A percentile compares a stretch with the other conserved stretches of the same genome.
Evolutionary conservation across 2,888 invertebrate species (phyloP).

Genomic region (Oxyscelio sp.): DNA sequence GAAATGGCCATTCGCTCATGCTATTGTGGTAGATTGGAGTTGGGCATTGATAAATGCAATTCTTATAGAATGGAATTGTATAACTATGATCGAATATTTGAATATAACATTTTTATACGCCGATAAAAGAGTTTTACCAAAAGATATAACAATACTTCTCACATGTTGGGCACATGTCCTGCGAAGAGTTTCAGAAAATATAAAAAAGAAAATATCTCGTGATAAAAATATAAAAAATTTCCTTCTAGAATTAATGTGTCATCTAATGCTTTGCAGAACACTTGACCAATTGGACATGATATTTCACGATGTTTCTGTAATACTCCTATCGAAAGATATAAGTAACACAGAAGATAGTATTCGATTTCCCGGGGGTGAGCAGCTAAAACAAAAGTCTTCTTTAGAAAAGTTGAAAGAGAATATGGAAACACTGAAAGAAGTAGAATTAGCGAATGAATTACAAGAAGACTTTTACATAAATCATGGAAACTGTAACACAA

Average conservation of each 20-base stretch:
- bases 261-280: conserved; percentile 53
- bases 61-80: conserved; percentile 24
- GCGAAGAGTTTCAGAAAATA: conserved; percentile 55
- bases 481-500: conserved; percentile 13
- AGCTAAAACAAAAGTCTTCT: conserved; percentile 5
- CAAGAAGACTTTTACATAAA: neutral
- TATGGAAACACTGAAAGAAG: conserved; percentile 10
- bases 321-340: conserved; percentile 25
- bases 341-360: conserved; percentile 1
- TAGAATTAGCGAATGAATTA: neutral
- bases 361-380: conserved; percentile 28
- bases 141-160: conserved; percentile 44
- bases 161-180: conserved; percentile 70
- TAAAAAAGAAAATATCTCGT: conserved; percentile 20
- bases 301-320: conserved; percentile 46
- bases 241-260: conserved; percentile 62
- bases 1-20: too few relatives aligned
- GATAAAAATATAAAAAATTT: conserved; percentile 54
- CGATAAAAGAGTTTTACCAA: neutral
- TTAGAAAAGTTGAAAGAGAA: conserved; percentile 36
- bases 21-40: too few relatives aligned
- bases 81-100: conserved; percentile 35
- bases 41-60: too few relatives aligned
- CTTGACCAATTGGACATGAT: conserved; percentile 46
- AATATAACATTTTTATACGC: conserved; percentile 47